Evolutionary conservation across 1,140 invertebrate genomes (phyloP), one percentile per base, ranked within the genome.

Genomic region (Drosophila orena): DNA sequence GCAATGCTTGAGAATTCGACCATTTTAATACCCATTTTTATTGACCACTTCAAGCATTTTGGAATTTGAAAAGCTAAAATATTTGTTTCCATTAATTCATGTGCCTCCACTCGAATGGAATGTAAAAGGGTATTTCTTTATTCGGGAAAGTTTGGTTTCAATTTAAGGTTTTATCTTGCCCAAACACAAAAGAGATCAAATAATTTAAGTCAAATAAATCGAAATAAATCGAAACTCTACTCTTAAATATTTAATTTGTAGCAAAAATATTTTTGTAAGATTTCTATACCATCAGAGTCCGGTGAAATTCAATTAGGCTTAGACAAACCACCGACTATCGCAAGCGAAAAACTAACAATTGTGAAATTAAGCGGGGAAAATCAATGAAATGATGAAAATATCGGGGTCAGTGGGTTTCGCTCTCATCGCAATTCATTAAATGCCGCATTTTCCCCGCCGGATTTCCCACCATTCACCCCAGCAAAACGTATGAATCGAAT

Each of bases 351-450:
- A 17, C 10, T 20, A 40, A 30, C 22, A 14, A 30, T 20, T 22
- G 8, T 58, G 15, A 24, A 61, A 40, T 38, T 56, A 22, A 56
- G 11, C 12, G 20, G 11, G 17, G 27, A 8, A 64, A 35, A 52
- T 7, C 11, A 44, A 68, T 44, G 30, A 20, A 52, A n/a, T 35
- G 27, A 50, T 20, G 3, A 42, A 50, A 44, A 62, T 35, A 27
- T 24, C 15, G 17, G 24, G 42, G 35, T 40, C 50, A 20, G 40
- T 30, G 38, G 30, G 34, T 38, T 64, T 46, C 20, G 10, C 20
- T 27, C 11, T 42, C 49, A 55, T 55, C 42, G 66, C 17, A 56
- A 40, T 56, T 68, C 66, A 68, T 56, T 12, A 56, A 47, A 34
- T 22, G 38, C 22, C 4, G 3, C 10, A 17, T n/a, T 12, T 44